phyloP scores from a whole-genome alignment of 2,113 vertebrate species.

The Nicator chloris region DNA sequence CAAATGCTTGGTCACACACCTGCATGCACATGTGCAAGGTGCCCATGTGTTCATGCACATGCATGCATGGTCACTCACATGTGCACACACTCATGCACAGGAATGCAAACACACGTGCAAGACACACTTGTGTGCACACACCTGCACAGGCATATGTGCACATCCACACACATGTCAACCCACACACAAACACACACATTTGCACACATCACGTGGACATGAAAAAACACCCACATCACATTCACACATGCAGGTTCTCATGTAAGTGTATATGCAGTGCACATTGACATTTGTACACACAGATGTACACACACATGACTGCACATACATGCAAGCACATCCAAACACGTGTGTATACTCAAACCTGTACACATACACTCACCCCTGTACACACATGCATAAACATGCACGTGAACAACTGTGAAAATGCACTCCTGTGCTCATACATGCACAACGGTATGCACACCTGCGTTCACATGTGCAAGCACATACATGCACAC shows the following conservation, averaged over 20 bases:
- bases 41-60: background rate
- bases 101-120: background rate
- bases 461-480: background rate
- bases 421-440: accelerated
- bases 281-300: no score
- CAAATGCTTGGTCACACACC: no score
- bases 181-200: background rate
- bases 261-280: no score
- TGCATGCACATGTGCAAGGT: background rate
- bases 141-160: background rate
- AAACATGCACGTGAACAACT: no score
- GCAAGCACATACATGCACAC: background rate
- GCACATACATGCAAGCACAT: background rate
- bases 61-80: background rate
- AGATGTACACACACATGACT: background rate
- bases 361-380: background rate
- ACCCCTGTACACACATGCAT: background rate
- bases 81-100: accelerated
- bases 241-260: background rate
- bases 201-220: background rate
- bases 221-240: background rate
- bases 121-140: no score
- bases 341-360: no score
- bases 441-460: accelerated
- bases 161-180: background rate